Conservation (phyloP, 2,113 vertebrate genomes). For the Sylvilagus bachmani region DNA sequence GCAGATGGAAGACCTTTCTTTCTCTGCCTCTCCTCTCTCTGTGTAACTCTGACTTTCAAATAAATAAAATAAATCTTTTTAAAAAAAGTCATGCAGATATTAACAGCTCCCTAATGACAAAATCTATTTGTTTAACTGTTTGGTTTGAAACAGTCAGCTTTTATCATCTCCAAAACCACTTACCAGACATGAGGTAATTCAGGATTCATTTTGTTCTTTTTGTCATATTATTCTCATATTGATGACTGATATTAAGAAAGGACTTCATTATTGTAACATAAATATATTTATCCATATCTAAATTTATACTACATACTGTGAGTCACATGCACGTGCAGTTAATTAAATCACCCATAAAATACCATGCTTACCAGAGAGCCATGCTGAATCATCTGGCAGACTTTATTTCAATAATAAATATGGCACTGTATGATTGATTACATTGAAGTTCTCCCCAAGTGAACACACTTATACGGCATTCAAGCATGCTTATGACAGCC, state of each 20-base stretch:
- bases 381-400: slow-evolving; percentile 1
- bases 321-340: background rate
- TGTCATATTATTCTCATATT: slow-evolving; percentile 47
- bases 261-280: slow-evolving; percentile 30
- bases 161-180: slow-evolving; percentile 35
- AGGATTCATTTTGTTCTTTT: slow-evolving; percentile 34
- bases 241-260: slow-evolving; percentile 39
- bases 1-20: too few species aligned
- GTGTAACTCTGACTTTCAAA: too few species aligned
- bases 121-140: slow-evolving; percentile 51
- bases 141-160: slow-evolving; percentile 41
- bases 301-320: background rate
- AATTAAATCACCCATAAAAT: slow-evolving; percentile 62
- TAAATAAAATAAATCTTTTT: too few species aligned
- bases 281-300: background rate
- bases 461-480: slow-evolving; percentile 47
- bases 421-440: slow-evolving; percentile 63
- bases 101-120: slow-evolving; percentile 8
- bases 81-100: background rate
- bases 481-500: slow-evolving; percentile 26
- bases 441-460: slow-evolving; percentile 62
- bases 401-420: slow-evolving; percentile 53
- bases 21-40: too few species aligned
- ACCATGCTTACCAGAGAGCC: background rate
- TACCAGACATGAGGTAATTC: background rate